These are phyloP conservation scores for Serripes groenlandicus DNA, from an alignment of 2,888 invertebrate genomes.

Conservation along the genomic window DNA sequence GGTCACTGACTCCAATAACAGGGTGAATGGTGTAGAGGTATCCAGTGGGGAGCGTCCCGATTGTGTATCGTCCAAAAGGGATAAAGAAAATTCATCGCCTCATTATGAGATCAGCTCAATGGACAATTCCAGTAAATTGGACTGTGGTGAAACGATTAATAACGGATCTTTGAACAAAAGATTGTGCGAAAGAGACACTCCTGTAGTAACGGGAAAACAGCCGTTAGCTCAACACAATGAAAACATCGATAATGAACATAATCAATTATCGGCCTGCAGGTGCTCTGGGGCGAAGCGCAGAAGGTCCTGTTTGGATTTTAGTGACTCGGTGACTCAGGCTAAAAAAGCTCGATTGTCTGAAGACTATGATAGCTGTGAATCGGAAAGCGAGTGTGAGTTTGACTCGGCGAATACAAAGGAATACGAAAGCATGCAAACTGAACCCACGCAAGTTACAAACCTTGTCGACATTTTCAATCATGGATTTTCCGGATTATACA, in stretches of 20 bases:
- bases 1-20: slow-evolving; percentile 56
- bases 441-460: slow-evolving; percentile 79
- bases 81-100: slow-evolving; percentile 8
- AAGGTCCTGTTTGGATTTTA: slow-evolving; percentile 57
- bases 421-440: slow-evolving; percentile 76
- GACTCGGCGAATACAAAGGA: slow-evolving; percentile 29
- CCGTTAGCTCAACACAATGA: slow-evolving; percentile 59
- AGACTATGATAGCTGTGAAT: slow-evolving; percentile 54
- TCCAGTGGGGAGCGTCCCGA: slow-evolving; percentile 51
- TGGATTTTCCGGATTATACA: slow-evolving; percentile 78
- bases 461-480: slow-evolving; percentile 83
- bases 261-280: slow-evolving; percentile 56
- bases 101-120: neutral
- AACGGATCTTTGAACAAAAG: slow-evolving; percentile 11
- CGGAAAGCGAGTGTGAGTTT: slow-evolving; percentile 51
- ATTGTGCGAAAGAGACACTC: slow-evolving; percentile 6
- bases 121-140: neutral
- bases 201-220: slow-evolving; percentile 50
- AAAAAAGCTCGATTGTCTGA: slow-evolving; percentile 66
- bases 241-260: slow-evolving; percentile 48
- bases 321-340: slow-evolving; percentile 47
- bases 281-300: slow-evolving; percentile 67
- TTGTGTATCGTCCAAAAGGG: neutral
- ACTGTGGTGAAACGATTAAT: neutral
- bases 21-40: slow-evolving; percentile 37